Conservation (phyloP, 1,140 invertebrate genomes). For the Aphaenogaster ashmeadi region DNA sequence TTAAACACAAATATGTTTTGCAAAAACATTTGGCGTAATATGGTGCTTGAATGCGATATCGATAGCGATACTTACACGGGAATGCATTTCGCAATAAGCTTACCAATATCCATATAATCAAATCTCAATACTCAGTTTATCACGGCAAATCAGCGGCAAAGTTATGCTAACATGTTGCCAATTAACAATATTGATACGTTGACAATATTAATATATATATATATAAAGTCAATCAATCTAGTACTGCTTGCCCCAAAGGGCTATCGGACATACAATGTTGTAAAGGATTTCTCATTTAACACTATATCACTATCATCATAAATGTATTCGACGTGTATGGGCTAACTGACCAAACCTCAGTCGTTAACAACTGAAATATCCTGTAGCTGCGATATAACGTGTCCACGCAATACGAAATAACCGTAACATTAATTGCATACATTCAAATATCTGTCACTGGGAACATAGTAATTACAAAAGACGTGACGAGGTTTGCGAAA, state of each 20-base stretch:
- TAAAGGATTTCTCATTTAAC: slow-evolving; percentile 38
- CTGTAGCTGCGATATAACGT: background rate
- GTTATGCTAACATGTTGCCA: slow-evolving; percentile 17
- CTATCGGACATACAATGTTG: background rate
- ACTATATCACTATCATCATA: slow-evolving; percentile 21
- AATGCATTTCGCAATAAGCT: background rate
- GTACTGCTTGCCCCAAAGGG: background rate
- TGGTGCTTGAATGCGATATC: background rate
- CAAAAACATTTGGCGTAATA: slow-evolving; percentile 27
- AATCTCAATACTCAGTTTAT: slow-evolving; percentile 46
- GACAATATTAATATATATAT: slow-evolving; percentile 44
- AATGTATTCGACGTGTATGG: background rate
- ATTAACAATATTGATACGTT: slow-evolving; percentile 45
- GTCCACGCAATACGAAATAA: background rate
- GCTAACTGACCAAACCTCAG: background rate
- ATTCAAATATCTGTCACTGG: background rate
- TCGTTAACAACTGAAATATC: slow-evolving; percentile 15
- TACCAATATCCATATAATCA: slow-evolving; percentile 20
- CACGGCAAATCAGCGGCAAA: slow-evolving; percentile 20
- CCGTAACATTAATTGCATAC: slow-evolving; percentile 15
- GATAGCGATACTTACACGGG: background rate
- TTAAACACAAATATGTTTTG: slow-evolving; percentile 13
- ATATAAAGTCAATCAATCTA: slow-evolving; percentile 22
- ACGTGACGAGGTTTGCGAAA: background rate
- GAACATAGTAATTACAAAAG: slow-evolving; percentile 23